Conservation (phyloP, 1,140 invertebrate species). For the Neodiprion pinetum region DNA sequence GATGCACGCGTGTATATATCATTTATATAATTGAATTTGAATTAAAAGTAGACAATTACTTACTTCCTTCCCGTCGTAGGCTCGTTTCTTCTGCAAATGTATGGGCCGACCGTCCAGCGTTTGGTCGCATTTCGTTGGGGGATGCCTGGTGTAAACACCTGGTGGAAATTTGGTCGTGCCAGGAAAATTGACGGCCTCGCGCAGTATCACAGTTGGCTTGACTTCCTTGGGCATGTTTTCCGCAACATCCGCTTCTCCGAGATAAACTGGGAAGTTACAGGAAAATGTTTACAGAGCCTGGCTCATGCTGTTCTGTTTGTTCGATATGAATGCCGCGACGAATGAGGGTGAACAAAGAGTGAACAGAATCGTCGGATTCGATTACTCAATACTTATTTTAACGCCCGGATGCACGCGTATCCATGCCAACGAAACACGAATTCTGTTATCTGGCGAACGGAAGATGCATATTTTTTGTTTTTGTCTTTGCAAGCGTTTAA, state of each 20-base stretch:
- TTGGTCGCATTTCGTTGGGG: constrained; percentile 24
- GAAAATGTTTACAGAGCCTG: not conserved
- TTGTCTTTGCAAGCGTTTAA: too few species aligned
- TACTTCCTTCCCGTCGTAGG: constrained; percentile 34
- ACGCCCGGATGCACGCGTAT: not conserved
- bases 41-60: too few species aligned
- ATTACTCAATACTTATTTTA: not conserved
- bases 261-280: not conserved
- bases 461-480: too few species aligned
- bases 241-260: not conserved
- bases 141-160: constrained; percentile 30
- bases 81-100: constrained; percentile 26
- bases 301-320: constrained; percentile 36
- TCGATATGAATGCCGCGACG: constrained; percentile 42
- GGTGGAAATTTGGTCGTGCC: constrained; percentile 22
- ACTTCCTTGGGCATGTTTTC: not conserved
- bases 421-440: not conserved
- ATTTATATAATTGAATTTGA: too few species aligned
- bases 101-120: constrained; percentile 28
- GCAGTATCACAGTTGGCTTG: not conserved
- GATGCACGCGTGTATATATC: too few species aligned
- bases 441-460: too few species aligned
- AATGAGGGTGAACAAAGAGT: not conserved
- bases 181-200: not conserved
- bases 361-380: too few species aligned